phyloP scores from a whole-genome alignment of 2,888 invertebrate species.

The Brachyptera risi region DNA sequence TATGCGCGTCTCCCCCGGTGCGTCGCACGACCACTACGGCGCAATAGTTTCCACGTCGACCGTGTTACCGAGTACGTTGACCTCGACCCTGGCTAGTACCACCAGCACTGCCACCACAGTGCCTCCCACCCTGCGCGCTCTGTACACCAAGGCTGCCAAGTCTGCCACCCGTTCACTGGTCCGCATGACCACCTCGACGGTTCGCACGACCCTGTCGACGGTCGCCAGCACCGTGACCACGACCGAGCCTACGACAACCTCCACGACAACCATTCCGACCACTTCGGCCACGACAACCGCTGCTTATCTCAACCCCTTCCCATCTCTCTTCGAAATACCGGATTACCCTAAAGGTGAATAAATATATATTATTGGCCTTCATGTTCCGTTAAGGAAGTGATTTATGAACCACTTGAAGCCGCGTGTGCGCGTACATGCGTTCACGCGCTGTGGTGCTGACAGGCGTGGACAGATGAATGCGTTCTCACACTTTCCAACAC shows the following conservation, averaged over 20 bases:
- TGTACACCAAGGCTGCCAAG: conserved; percentile 45
- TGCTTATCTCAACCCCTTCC: conserved; percentile 46
- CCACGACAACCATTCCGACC: conserved; percentile 47
- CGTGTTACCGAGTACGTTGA: conserved; percentile 44
- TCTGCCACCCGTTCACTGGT: conserved; percentile 48
- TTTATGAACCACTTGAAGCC: too few species aligned
- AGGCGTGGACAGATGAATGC: too few species aligned
- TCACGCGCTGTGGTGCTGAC: too few species aligned
- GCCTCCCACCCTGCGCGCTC: conserved; percentile 37
- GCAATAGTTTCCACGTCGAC: conserved; percentile 49
- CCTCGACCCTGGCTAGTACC: conserved; percentile 49
- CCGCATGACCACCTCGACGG: conserved; percentile 43
- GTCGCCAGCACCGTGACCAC: conserved; percentile 45
- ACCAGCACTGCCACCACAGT: conserved; percentile 46
- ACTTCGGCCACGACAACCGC: conserved; percentile 46
- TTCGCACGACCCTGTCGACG: conserved; percentile 37
- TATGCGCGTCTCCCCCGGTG: conserved; percentile 21
- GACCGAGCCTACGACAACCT: conserved; percentile 42
- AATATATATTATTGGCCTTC: not conserved
- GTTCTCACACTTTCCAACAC: too few species aligned
- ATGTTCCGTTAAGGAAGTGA: too few species aligned
- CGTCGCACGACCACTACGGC: conserved; percentile 1
- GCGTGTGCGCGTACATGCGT: too few species aligned
- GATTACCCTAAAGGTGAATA: conserved; percentile 25
- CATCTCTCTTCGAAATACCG: conserved; percentile 23